Evolutionary conservation across 2,797 vertebrate species (phyloP).

Genomic region (Intellagama lesueurii): DNA sequence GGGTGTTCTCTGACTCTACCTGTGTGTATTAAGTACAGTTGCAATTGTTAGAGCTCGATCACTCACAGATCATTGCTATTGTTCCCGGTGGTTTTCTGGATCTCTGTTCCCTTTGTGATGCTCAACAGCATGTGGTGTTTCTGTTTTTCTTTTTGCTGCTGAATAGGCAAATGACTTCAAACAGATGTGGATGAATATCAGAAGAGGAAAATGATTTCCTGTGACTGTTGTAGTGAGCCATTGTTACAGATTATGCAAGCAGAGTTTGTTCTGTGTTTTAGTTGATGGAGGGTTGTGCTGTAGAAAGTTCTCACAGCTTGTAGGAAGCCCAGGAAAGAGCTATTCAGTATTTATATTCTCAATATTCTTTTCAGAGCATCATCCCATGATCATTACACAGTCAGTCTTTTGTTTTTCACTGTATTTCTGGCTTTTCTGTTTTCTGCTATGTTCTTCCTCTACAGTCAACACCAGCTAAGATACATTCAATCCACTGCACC

Average conservation of each 20-base stretch:
- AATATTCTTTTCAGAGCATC: neutral
- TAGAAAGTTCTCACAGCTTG: conserved; percentile 16
- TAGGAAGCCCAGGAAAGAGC: neutral
- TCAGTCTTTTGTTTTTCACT: neutral
- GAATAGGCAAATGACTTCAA: conserved; percentile 67
- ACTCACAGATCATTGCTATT: neutral
- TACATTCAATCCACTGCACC: neutral
- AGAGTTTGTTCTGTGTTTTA: neutral
- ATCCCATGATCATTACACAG: neutral
- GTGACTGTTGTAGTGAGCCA: conserved; percentile 10
- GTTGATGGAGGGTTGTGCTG: neutral
- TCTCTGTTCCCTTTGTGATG: conserved; percentile 1
- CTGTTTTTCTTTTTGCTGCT: conserved; percentile 64
- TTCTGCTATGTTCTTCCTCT: neutral
- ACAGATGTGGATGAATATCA: conserved; percentile 58
- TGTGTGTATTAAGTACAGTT: neutral
- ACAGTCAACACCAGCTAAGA: neutral
- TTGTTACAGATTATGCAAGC: conserved; percentile 21
- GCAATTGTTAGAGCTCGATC: neutral
- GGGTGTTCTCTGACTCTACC: neutral
- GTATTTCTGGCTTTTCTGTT: neutral
- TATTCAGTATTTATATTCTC: neutral
- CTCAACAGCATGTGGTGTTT: conserved; percentile 42
- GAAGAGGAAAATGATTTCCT: conserved; percentile 51
- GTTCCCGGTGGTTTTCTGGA: neutral